These are phyloP conservation scores for Tetramorium parvispinum DNA, from an alignment of 1,140 invertebrate species.

Conservation along the genomic window DNA sequence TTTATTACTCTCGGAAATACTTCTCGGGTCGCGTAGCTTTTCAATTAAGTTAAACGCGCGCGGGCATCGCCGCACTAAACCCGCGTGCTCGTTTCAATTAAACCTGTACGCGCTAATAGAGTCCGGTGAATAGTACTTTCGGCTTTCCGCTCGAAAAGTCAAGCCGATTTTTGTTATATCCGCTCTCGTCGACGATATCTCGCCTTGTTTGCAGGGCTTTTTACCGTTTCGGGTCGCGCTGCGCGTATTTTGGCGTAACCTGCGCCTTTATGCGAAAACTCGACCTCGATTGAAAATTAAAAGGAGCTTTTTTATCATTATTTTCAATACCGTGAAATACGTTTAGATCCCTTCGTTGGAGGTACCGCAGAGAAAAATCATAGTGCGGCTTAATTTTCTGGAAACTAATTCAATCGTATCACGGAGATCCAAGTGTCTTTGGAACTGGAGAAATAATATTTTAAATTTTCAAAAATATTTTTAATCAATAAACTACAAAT, in stretches of 20 bases:
- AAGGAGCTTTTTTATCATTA: not conserved
- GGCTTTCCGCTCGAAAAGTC: constrained; percentile 16
- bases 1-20: constrained; percentile 63
- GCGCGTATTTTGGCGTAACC: not conserved
- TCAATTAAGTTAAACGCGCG: constrained; percentile 60
- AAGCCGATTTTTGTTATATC: constrained; percentile 36
- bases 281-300: not conserved
- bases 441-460: not conserved
- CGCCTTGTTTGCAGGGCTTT: constrained; percentile 16
- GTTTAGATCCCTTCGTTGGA: not conserved
- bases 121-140: constrained; percentile 28
- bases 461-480: not conserved
- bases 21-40: constrained; percentile 42
- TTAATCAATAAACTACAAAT: not conserved
- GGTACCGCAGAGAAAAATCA: not conserved
- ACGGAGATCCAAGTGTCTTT: not conserved
- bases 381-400: not conserved
- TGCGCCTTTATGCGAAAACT: not conserved
- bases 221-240: not conserved
- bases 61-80: constrained; percentile 28
- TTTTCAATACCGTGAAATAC: not conserved
- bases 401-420: not conserved
- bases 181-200: not conserved
- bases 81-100: constrained; percentile 63
- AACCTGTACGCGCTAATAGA: constrained; percentile 45